Evolutionary conservation across 1,140 invertebrate species (phyloP), one percentile per base, ranked within the genome.

Genomic region (Camponotus pennsylvanicus): DNA sequence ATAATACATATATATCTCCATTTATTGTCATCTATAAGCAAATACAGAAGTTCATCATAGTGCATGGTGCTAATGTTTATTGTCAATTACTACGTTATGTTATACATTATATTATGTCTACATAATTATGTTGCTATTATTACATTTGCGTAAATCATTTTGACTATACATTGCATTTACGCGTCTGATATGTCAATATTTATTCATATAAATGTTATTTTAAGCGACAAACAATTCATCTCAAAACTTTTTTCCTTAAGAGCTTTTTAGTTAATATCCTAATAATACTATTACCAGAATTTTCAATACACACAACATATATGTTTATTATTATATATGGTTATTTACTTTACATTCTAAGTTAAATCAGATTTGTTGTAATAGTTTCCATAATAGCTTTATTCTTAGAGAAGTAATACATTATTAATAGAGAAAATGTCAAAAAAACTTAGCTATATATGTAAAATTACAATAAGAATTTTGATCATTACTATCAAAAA

Each of bases 1-100:
- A 37, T 21, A 61, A 49, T 49, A 13, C 11, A 82, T 73, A 37
- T 21, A 61, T 61, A 83, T 34, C 32, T 15, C 40, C 69, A 75
- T 75, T 75, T 73, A 75, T 27, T 27, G 55, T 34, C n/a, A 40
- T 63, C 40, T 57, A 57, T 83, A 61, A 75, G 40, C 75, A 83
- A 73, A 75, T 42, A n/a, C 21, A 18, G 18, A 73, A 69, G 45
- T 83, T 75, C 69, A 75, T 75, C 52, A 42, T 18, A 9, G 40
- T 37, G n/a, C 52, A 15, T 11, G 21, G 18, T 18, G 32, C 7
- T 70, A 57, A 21, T 83, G 40, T 83, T 83, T 83, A 73, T 32
- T 49, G 69, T 73, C 40, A 83, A 83, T 83, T 83, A 83, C 8
- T 27, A 27, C 57, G 45, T 32, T 83, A 64, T 49, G 18, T 45